Base-by-base conservation (phyloP, 2,888 invertebrate genomes). In the Vandiemenella viatica region DNA sequence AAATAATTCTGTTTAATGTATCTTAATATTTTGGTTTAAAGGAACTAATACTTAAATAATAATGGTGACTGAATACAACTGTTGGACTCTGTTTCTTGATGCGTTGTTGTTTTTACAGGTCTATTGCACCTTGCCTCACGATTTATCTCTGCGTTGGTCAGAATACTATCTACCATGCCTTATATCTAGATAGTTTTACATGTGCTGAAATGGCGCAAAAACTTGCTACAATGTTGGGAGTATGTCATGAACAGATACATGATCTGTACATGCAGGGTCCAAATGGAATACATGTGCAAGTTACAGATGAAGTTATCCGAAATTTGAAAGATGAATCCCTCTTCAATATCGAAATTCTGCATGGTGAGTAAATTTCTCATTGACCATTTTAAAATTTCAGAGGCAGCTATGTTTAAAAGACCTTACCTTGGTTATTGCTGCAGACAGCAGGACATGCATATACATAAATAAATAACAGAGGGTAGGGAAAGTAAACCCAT, bases 221-320 rank as follows among this genome's bases (percentile, higher is more conserved):
- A 60, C 67, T 89, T 26, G 71, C 76, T 43, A 63, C 68, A 15
- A 64, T 86, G 52, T 70, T 80, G 37, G 77, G 73, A 19, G 56
- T 71, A 8, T 54, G 59, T 26, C 50, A 58, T 16, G 66, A 57
- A 51, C 67, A 65, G 62, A 67, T 67, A 53, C 64, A 65, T 41
- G 77, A 79, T 23, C 74, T 91, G 7, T 79, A 82, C 55, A 74
- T 89, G 44, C 80, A 79, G 58, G 92, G 91, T 0, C 91, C 92
- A 0, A 80, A 82, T 57, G 84, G 84, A 15, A 85, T 92, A 6
- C 82, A 84, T 57, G 81, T 93, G 1, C 74, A 83, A 32, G 74
- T 93, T 19, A 88, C 83, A 26, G 87, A 91, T 64, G 90, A 91
- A 58, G 77, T 91, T 45, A 78, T 92, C 15, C 77, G 79, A 22